These are phyloP conservation scores for Apodemus speciosus DNA, from an alignment of 2,113 vertebrate genomes.

Conservation along the genomic window DNA sequence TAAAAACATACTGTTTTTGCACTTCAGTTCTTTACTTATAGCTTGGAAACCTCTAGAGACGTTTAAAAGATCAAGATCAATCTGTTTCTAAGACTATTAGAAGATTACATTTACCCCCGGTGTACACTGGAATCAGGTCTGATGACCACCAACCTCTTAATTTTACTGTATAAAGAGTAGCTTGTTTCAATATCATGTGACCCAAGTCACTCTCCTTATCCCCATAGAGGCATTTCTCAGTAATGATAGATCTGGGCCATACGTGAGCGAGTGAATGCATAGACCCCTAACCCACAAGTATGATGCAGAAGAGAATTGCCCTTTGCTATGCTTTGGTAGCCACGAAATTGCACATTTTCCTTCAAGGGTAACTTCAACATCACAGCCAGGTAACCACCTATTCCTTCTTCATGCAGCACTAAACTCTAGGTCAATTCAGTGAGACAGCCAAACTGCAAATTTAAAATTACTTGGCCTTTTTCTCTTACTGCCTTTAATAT, in stretches of 20 bases:
- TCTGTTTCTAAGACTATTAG: slow-evolving; percentile 60
- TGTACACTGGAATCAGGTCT: background rate
- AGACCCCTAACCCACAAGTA: background rate
- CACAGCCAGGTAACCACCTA: background rate
- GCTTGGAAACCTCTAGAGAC: slow-evolving; percentile 8
- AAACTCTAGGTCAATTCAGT: background rate
- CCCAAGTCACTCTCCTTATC: background rate
- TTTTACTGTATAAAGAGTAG: background rate
- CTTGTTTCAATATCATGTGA: background rate
- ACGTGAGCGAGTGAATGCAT: background rate
- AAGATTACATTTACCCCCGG: slow-evolving; percentile 54
- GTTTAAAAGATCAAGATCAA: slow-evolving; percentile 66
- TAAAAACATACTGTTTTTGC: slow-evolving; percentile 61
- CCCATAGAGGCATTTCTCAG: background rate
- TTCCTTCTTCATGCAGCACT: background rate
- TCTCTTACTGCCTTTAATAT: too few relatives aligned
- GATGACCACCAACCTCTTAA: slow-evolving; percentile 6
- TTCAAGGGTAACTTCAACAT: background rate
- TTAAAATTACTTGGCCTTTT: too few relatives aligned
- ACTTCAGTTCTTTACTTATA: slow-evolving; percentile 39
- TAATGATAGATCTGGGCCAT: background rate
- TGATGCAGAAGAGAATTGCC: background rate
- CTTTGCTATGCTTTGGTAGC: background rate
- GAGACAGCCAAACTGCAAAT: background rate
- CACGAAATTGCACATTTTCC: background rate